phyloP scores from a whole-genome alignment of 2,113 vertebrate genomes.

The Speoplatyrhinus poulsoni region DNA sequence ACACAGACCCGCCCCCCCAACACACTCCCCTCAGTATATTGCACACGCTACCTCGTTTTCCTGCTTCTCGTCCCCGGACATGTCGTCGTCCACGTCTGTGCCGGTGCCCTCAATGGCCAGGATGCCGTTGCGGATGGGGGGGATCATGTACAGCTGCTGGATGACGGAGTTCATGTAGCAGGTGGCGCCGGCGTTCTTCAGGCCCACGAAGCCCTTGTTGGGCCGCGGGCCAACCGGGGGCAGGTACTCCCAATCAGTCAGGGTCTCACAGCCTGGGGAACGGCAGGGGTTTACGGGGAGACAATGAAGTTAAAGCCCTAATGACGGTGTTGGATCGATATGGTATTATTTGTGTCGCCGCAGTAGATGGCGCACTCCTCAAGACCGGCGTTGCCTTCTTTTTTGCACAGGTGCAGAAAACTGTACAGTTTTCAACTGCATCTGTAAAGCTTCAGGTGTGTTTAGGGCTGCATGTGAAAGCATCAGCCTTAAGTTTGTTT shows the following conservation, averaged over 20 bases:
- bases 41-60: slow-evolving; percentile 90
- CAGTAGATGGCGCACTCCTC: too few relatives aligned
- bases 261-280: slow-evolving; percentile 88
- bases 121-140: slow-evolving; percentile 95
- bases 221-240: slow-evolving; percentile 96
- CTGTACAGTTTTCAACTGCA: too few relatives aligned
- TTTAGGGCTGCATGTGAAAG: too few relatives aligned
- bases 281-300: not conserved
- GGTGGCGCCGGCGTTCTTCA: slow-evolving; percentile 98
- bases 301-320: not conserved
- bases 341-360: too few relatives aligned
- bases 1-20: too few relatives aligned
- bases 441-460: too few relatives aligned
- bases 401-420: too few relatives aligned
- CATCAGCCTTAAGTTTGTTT: too few relatives aligned
- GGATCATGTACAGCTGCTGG: slow-evolving; percentile 99
- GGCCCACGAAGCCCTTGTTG: slow-evolving; percentile 96
- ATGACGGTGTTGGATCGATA: too few relatives aligned
- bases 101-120: slow-evolving; percentile 97
- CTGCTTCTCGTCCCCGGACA: slow-evolving; percentile 98
- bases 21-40: not conserved
- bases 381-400: too few relatives aligned
- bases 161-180: slow-evolving; percentile 99
- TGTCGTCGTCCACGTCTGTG: slow-evolving; percentile 97
- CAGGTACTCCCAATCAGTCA: slow-evolving; percentile 98